These are phyloP conservation scores for Campylomormyrus tamandua DNA, from an alignment of 2,113 vertebrate genomes.

Conservation along the genomic window DNA sequence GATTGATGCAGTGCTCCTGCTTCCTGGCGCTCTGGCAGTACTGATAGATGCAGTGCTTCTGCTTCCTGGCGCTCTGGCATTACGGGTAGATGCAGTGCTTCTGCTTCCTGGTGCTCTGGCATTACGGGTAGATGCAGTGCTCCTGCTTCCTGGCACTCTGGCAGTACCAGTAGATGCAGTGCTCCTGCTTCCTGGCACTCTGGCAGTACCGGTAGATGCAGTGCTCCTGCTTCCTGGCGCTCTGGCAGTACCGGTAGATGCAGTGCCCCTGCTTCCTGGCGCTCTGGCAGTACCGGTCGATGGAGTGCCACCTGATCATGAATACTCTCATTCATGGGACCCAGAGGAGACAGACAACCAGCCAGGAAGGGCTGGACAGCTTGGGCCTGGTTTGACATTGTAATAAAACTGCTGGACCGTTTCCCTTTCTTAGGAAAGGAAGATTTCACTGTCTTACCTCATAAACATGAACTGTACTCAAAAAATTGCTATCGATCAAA, in stretches of 20 bases:
- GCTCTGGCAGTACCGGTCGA: neutral
- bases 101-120: neutral
- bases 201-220: no score
- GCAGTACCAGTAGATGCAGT: neutral
- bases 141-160: neutral
- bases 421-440: neutral
- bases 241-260: neutral
- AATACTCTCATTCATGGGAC: slow-evolving; percentile 1
- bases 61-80: neutral
- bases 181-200: neutral
- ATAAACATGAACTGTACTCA: neutral
- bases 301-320: neutral
- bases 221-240: no score
- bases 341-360: neutral
- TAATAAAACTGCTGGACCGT: neutral
- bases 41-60: neutral
- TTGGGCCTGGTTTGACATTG: neutral
- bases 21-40: neutral
- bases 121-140: no score
- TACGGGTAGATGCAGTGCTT: neutral
- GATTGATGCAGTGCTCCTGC: neutral
- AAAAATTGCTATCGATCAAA: slow-evolving; percentile 9
- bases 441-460: slow-evolving; percentile 4
- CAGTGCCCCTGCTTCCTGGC: neutral
- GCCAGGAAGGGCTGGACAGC: neutral